Evolutionary conservation across 2,113 vertebrate species (phyloP).

Genomic region (Lonchura striata): DNA sequence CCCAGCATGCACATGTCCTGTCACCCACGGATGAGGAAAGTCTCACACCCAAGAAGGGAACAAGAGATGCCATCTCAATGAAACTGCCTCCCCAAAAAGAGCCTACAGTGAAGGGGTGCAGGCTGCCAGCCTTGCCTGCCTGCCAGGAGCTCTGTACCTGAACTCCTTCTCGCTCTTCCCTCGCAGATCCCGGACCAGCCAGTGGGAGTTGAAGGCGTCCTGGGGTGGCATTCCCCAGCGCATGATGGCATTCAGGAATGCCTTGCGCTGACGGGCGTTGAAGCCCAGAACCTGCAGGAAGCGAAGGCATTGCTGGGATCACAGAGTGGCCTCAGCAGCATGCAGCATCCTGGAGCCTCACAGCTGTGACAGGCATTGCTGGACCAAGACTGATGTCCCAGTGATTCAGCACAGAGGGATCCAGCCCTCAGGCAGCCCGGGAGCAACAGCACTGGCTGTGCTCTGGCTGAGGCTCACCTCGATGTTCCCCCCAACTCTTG

Average conservation of each 20-base stretch:
- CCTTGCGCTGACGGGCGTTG: slow-evolving; percentile 94
- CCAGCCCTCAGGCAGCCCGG: fast-evolving
- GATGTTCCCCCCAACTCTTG: slow-evolving; percentile 93
- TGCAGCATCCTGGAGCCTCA: fast-evolving
- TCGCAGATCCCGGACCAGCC: slow-evolving; percentile 93
- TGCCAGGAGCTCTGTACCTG: slow-evolving; percentile 66
- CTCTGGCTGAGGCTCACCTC: slow-evolving; percentile 78
- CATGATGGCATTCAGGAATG: slow-evolving; percentile 97
- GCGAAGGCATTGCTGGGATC: fast-evolving
- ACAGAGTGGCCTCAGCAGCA: fast-evolving
- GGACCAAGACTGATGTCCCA: neutral
- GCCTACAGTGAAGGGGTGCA: fast-evolving
- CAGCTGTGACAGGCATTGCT: neutral
- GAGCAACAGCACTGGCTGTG: fast-evolving
- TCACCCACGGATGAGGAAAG: fast-evolving
- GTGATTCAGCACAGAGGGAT: fast-evolving
- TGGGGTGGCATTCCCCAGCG: slow-evolving; percentile 99
- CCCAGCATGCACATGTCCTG: fast-evolving
- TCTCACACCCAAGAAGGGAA: neutral
- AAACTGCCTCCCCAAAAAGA: neutral
- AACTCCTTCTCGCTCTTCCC: slow-evolving; percentile 98
- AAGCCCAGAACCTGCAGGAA: slow-evolving; percentile 90
- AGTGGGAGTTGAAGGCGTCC: slow-evolving; percentile 98
- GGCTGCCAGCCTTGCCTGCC: neutral
- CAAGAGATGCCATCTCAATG: fast-evolving